These are phyloP conservation scores for Trichonephila clavata DNA, from an alignment of 1,140 invertebrate genomes.

Conservation along the genomic window DNA sequence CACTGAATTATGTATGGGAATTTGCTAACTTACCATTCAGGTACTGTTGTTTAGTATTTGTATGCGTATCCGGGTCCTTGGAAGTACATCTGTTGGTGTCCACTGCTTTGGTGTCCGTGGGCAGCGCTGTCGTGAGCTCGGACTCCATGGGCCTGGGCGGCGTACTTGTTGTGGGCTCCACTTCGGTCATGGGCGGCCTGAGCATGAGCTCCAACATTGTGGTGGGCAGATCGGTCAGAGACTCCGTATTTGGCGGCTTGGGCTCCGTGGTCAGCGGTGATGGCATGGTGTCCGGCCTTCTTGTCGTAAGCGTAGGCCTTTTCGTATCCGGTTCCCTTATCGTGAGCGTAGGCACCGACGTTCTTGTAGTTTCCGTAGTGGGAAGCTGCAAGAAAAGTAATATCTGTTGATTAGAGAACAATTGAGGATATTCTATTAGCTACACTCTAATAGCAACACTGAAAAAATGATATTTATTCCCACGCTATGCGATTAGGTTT, in stretches of 20 bases:
- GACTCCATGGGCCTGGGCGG: conserved; percentile 52
- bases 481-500: neutral
- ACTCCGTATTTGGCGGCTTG: conserved; percentile 54
- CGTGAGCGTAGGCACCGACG: conserved; percentile 60
- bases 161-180: conserved; percentile 65
- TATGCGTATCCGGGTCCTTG: conserved; percentile 70
- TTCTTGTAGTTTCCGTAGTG: conserved; percentile 67
- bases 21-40: too few species aligned
- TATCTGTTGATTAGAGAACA: neutral
- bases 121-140: conserved; percentile 40
- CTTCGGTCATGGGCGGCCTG: conserved; percentile 53
- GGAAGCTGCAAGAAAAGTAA: conserved; percentile 22
- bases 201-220: conserved; percentile 67
- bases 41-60: conserved; percentile 45
- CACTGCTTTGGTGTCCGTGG: conserved; percentile 52
- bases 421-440: too few species aligned
- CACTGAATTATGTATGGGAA: too few species aligned
- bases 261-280: conserved; percentile 57
- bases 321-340: conserved; percentile 74
- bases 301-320: conserved; percentile 76
- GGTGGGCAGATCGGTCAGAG: conserved; percentile 46
- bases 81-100: conserved; percentile 69
- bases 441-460: too few species aligned
- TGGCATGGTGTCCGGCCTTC: conserved; percentile 73
- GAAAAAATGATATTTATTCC: too few species aligned